phyloP scores from a whole-genome alignment of 2,888 invertebrate species.

The Trilocha varians region DNA sequence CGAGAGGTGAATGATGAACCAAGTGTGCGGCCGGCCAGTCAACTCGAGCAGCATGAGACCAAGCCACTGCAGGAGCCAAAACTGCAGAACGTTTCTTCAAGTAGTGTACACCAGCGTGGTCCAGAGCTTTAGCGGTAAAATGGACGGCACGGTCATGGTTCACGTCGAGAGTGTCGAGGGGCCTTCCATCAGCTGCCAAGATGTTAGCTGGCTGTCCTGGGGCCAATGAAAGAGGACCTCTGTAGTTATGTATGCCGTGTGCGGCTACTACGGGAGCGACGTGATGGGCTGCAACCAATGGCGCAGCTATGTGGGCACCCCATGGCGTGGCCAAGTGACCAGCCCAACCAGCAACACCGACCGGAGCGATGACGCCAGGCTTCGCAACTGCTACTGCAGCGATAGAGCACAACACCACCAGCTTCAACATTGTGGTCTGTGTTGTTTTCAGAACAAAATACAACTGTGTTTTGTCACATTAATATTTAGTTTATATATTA shows the following conservation, averaged over 20 bases:
- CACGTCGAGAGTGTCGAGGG: conserved; percentile 56
- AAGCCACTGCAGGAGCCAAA: conserved; percentile 23
- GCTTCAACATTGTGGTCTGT: conserved; percentile 72
- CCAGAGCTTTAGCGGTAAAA: conserved; percentile 40
- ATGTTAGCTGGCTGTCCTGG: conserved; percentile 59
- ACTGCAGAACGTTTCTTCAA: conserved; percentile 5
- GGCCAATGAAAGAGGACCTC: conserved; percentile 23
- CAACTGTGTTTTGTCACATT: conserved; percentile 46
- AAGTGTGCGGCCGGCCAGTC: conserved; percentile 30
- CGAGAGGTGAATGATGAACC: conserved; percentile 26
- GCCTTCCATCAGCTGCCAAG: conserved; percentile 52
- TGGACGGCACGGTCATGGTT: conserved; percentile 56
- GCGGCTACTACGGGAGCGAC: conserved; percentile 22
- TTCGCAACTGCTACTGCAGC: conserved; percentile 72
- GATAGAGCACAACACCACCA: conserved; percentile 77
- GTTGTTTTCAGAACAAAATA: conserved; percentile 48
- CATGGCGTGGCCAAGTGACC: conserved; percentile 28
- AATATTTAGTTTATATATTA: conserved; percentile 50
- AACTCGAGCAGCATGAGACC: conserved; percentile 34
- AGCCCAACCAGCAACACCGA: conserved; percentile 22
- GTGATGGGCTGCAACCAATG: conserved; percentile 20
- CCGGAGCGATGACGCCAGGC: conserved; percentile 34
- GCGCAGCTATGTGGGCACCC: conserved; percentile 29
- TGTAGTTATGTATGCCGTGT: conserved; percentile 19
- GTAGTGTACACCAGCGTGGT: conserved; percentile 6